phyloP scores from a whole-genome alignment of 2,888 invertebrate genomes.

The Oxytorus armatus region DNA sequence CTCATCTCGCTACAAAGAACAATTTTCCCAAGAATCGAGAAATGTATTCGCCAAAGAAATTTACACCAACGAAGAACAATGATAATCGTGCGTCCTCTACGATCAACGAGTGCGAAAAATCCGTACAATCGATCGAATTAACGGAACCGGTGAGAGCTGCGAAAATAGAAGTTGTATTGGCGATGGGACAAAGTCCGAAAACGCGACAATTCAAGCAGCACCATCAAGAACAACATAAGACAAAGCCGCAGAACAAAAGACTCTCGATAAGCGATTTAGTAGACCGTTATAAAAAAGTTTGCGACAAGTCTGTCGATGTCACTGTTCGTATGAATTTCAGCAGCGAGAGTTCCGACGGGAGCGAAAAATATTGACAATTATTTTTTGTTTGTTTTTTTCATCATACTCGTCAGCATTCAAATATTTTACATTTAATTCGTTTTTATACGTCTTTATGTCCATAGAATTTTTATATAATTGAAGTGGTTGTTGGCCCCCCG shows the following conservation, averaged over 20 bases:
- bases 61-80: slow-evolving; percentile 45
- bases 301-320: slow-evolving; percentile 50
- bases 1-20: slow-evolving; percentile 69
- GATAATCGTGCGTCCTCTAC: slow-evolving; percentile 52
- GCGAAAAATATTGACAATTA: slow-evolving; percentile 39
- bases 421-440: not conserved
- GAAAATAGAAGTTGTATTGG: not conserved
- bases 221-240: too few relatives aligned
- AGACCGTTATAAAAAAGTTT: slow-evolving; percentile 78
- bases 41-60: slow-evolving; percentile 66
- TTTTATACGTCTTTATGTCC: not conserved
- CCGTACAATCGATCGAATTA: slow-evolving; percentile 58
- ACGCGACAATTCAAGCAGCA: too few relatives aligned
- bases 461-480: not conserved
- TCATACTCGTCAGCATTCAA: not conserved
- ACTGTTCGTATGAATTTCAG: slow-evolving; percentile 51
- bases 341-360: slow-evolving; percentile 53
- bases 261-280: slow-evolving; percentile 81
- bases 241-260: slow-evolving; percentile 67
- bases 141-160: slow-evolving; percentile 38
- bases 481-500: too few relatives aligned
- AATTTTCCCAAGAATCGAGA: slow-evolving; percentile 65
- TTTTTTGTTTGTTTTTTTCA: not conserved
- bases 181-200: not conserved
- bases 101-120: slow-evolving; percentile 58